Evolutionary conservation across 30 jellyfish, hydroid and myxozoan species (phyloP), one percentile per base, ranked within the genome.

Genomic region (Euphysa ruthae): DNA sequence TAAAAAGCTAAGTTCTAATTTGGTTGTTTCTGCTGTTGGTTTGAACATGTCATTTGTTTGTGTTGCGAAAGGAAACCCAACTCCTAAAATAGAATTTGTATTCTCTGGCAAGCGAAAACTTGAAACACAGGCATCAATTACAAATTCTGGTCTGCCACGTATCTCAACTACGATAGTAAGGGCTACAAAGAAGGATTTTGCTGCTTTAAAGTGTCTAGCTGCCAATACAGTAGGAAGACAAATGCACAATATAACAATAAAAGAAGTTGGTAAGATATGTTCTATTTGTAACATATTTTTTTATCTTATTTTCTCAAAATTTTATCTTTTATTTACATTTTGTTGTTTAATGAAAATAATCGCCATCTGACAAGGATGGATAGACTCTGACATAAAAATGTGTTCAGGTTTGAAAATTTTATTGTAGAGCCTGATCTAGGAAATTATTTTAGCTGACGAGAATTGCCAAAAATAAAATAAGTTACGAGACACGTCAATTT

Each of bases 51-150:
- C 16, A 34, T 30, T 68, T 6, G 58, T 18, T 13, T 84, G 95
- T 55, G 79, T 32, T 32, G 95, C 93, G n/a, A 49, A 58, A 27
- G 90, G 93, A 10, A 56, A 46, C 32, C 95, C 95, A 1, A 42
- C 35, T 14, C 95, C 95, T 10, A 28, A 71, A 13, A 75, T 85
- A 6, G 69, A 49, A 28, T 34, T 85, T 60, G 74, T 13, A 23
- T 22, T 1, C 12, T 8, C 8, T 19, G 75, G 73, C 25, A 26
- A 33, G 30, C 31, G 30, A 26, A 63, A 70, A 6, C n/a, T 20
- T 23, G 69, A 18, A 10, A 2, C 38, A 34, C 13, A 27, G 5
- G 50, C 52, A 23, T 21, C 21, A 4, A 30, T 12, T 5, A 70
- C 6, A 8, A 20, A 29, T 14, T 21, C 61, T 25, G 54, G 19